A percentile compares a stretch with the other conserved stretches of the same genome.
These are phyloP conservation scores for Falco berigora DNA, from an alignment of 2,797 vertebrate genomes.

Conservation along the genomic window DNA sequence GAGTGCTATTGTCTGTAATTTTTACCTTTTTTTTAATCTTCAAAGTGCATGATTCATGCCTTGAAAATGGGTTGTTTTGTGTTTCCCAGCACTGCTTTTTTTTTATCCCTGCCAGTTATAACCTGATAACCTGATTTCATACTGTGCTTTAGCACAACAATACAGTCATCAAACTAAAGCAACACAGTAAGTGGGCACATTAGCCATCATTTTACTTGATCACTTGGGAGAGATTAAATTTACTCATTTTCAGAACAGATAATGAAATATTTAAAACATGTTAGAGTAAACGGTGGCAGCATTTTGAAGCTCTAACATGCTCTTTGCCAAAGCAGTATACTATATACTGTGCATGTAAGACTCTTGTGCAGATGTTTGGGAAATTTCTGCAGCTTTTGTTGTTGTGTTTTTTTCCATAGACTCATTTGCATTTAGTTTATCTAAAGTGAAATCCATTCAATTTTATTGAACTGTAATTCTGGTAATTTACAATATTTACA, in stretches of 20 bases:
- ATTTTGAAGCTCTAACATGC: slow-evolving; percentile 37
- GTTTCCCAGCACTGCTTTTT: slow-evolving; percentile 48
- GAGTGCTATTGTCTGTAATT: slow-evolving; percentile 53
- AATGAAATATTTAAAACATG: slow-evolving; percentile 78
- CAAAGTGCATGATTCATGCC: slow-evolving; percentile 54
- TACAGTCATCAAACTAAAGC: slow-evolving; percentile 77
- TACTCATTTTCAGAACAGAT: slow-evolving; percentile 77
- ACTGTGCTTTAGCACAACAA: slow-evolving; percentile 76
- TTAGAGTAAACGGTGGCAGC: slow-evolving; percentile 52
- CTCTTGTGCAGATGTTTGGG: slow-evolving; percentile 50
- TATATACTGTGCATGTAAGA: not conserved
- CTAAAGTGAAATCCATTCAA: slow-evolving; percentile 78
- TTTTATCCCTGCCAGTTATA: slow-evolving; percentile 75
- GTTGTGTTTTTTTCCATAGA: not conserved
- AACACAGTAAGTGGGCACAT: slow-evolving; percentile 76
- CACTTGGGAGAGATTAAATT: slow-evolving; percentile 77
- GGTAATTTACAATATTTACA: slow-evolving; percentile 82
- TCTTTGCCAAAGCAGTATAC: slow-evolving; percentile 31
- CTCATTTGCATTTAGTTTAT: slow-evolving; percentile 77
- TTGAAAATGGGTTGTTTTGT: slow-evolving; percentile 58
- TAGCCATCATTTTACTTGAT: slow-evolving; percentile 77
- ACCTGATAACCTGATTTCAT: slow-evolving; percentile 76
- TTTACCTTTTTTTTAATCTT: slow-evolving; percentile 44
- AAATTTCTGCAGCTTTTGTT: slow-evolving; percentile 48
- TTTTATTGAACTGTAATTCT: slow-evolving; percentile 82